These are phyloP conservation scores for Hybognathus amarus DNA, from an alignment of 2,797 vertebrate genomes.

Conservation along the genomic window DNA sequence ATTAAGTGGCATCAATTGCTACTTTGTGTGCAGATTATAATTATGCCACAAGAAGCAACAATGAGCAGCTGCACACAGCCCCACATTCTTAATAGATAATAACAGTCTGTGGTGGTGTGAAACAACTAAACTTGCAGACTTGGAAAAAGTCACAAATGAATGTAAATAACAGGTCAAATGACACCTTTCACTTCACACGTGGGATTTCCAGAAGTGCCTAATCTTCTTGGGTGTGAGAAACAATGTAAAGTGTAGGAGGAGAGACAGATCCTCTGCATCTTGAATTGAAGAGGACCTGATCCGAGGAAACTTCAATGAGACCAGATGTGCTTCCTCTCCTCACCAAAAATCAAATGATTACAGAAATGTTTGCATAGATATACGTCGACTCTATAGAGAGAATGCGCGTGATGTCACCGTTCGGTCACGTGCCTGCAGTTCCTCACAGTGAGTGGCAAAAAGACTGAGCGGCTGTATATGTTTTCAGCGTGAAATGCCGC, in stretches of 20 bases:
- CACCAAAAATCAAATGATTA: conserved; percentile 42
- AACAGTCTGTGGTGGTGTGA: neutral
- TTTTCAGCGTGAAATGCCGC: too few relatives aligned
- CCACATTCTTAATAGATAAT: conserved; percentile 9
- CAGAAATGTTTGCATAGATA: conserved; percentile 11
- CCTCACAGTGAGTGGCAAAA: too few relatives aligned
- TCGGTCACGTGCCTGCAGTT: too few relatives aligned
- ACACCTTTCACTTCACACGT: neutral
- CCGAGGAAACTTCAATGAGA: conserved; percentile 40
- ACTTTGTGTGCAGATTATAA: conserved; percentile 1
- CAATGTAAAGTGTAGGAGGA: conserved; percentile 22
- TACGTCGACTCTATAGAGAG: too few relatives aligned
- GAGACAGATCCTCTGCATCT: neutral
- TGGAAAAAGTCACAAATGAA: neutral
- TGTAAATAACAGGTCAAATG: conserved; percentile 10
- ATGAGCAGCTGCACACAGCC: neutral
- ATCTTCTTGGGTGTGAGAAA: neutral
- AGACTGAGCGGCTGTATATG: too few relatives aligned
- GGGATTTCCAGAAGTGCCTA: neutral
- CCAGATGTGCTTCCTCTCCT: conserved; percentile 16
- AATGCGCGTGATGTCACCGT: too few relatives aligned
- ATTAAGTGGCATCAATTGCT: neutral
- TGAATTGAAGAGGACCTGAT: conserved; percentile 18
- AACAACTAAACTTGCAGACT: neutral
- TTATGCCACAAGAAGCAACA: neutral